Percentiles rank a stretch among this genome's conserved stretches.
These are phyloP conservation scores for Gambusia affinis DNA, from an alignment of 2,113 vertebrate genomes.

Conservation along the genomic window DNA sequence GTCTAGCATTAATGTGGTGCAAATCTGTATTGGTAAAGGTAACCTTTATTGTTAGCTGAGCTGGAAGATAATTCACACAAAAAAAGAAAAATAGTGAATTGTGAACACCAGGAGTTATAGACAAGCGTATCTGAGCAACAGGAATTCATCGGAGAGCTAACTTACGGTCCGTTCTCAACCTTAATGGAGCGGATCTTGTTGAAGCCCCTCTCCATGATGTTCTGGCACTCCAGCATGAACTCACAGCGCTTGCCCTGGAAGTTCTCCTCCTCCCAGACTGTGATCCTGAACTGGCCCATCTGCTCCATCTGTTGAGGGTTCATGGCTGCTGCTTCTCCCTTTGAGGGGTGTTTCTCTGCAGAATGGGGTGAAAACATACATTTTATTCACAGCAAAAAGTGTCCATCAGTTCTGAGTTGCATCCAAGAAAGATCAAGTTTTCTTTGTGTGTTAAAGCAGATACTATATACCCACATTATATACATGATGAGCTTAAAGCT, in stretches of 20 bases:
- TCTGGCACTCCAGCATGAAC: conserved; percentile 92
- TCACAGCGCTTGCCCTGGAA: conserved; percentile 96
- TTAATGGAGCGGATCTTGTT: conserved; percentile 95
- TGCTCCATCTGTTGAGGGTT: conserved; percentile 91
- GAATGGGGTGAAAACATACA: not conserved
- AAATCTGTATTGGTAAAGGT: not conserved
- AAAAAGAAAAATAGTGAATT: not conserved
- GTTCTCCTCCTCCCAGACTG: conserved; percentile 94
- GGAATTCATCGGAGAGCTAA: conserved; percentile 10
- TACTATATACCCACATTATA: not conserved
- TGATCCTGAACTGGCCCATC: conserved; percentile 90
- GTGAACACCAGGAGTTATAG: not conserved
- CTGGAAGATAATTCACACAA: not conserved
- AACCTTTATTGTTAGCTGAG: not conserved
- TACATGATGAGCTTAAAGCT: too few species aligned
- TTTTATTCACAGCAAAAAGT: not conserved
- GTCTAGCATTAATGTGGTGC: not conserved
- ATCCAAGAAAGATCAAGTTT: not conserved
- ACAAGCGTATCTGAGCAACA: not conserved
- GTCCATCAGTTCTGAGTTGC: not conserved
- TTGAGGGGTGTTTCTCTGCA: conserved; percentile 50
- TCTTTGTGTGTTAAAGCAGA: not conserved
- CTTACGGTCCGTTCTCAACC: conserved; percentile 95
- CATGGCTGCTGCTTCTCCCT: conserved; percentile 79
- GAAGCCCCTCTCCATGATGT: conserved; percentile 93